phyloP scores from a whole-genome alignment of 1,140 invertebrate species.

The Cheumatopsyche charites region DNA sequence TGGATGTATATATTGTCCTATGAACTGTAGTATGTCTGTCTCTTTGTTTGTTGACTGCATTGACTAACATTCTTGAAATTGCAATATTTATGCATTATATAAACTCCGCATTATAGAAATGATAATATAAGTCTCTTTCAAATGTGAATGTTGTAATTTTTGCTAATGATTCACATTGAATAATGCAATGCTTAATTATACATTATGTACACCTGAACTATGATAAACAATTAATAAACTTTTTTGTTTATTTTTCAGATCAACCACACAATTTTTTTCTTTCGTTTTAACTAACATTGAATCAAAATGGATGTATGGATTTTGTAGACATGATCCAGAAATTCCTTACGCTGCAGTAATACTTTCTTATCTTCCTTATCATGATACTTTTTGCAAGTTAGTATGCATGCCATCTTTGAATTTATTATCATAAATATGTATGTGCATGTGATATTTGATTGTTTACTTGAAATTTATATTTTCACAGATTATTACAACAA shows the following conservation, averaged over 20 bases:
- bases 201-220: not conserved
- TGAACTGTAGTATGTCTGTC: too few species aligned
- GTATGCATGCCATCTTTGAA: too few species aligned
- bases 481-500: constrained; percentile 24
- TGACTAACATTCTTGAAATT: too few species aligned
- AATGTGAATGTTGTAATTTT: too few species aligned
- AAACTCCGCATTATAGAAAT: too few species aligned
- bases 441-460: not conserved
- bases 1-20: too few species aligned
- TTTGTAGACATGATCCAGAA: constrained; percentile 79
- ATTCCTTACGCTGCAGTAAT: constrained; percentile 70
- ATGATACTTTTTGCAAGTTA: constrained; percentile 83
- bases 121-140: too few species aligned
- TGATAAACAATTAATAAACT: not conserved
- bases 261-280: constrained; percentile 63
- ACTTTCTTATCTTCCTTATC: constrained; percentile 81
- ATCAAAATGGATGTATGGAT: constrained; percentile 87
- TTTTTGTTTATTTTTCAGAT: constrained; percentile 64
- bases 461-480: constrained; percentile 12
- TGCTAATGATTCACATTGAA: too few species aligned
- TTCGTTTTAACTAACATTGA: constrained; percentile 85
- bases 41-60: too few species aligned
- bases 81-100: too few species aligned
- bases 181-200: not conserved
- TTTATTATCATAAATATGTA: constrained; percentile 1